These are phyloP conservation scores for Apostichopus japonicus DNA, from an alignment of 35 echinoderm and acorn worm genomes.

Conservation along the genomic window DNA sequence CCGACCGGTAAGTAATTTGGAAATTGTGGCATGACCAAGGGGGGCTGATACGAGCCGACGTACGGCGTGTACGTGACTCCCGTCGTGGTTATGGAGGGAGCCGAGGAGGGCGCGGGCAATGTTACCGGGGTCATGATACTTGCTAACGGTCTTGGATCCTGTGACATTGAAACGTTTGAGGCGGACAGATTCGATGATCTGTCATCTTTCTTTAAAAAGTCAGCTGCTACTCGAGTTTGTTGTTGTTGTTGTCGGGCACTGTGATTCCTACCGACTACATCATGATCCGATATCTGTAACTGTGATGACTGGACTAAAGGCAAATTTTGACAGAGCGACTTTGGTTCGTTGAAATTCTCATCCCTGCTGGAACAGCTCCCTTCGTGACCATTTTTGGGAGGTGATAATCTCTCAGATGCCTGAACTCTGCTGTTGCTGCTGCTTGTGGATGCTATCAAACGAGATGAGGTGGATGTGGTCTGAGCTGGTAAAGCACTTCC, in stretches of 20 bases:
- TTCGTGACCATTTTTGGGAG: neutral
- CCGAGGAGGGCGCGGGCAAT: neutral
- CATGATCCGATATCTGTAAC: neutral
- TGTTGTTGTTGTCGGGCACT: neutral
- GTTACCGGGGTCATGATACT: conserved; percentile 52
- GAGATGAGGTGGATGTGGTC: neutral
- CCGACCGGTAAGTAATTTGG: conserved; percentile 44
- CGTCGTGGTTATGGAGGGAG: neutral
- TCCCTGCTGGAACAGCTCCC: neutral
- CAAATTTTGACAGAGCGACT: neutral
- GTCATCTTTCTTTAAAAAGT: neutral
- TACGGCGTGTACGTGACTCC: conserved; percentile 47
- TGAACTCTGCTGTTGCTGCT: neutral
- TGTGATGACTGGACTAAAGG: neutral
- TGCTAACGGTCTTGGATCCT: neutral
- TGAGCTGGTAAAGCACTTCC: neutral
- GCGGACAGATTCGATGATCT: neutral
- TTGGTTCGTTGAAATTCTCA: conserved; percentile 18
- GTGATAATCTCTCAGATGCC: neutral
- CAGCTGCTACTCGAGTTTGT: neutral
- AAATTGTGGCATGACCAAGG: conserved; percentile 11
- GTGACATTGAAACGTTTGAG: neutral
- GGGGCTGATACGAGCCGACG: conserved; percentile 17
- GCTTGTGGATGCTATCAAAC: neutral
- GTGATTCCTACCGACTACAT: neutral